Base-by-base conservation (phyloP, 2,888 invertebrate genomes). In the Horisme vitalbata region DNA sequence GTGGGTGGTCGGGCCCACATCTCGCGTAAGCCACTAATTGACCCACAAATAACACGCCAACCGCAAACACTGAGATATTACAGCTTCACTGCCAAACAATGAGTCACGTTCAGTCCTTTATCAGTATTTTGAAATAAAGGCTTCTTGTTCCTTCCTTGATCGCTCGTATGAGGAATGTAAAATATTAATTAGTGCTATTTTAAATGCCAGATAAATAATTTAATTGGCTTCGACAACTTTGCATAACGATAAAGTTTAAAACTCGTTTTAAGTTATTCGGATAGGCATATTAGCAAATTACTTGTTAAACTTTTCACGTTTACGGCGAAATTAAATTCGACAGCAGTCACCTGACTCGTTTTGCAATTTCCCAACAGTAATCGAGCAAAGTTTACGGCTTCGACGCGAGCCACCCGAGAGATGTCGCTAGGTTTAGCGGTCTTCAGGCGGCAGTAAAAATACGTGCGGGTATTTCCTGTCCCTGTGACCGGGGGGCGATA, bases 401-500 rank as follows among this genome's bases (percentile, higher is more conserved):
- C 39, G 50, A 45, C 50, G 41, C 57, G 49, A 34, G 45, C 72
- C 79, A 71, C 71, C 68, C 79, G 68, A 73, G 75, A 82, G 84
- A 83, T 84, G 84, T 83, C 83, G 77, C 80, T 60, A 60, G 63
- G 64, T 63, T 46, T 53, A 52, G 47, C 39, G 73, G 71, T 78
- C 76, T 73, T 79, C 77, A 71, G 71, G 64, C 70, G 77, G 71
- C 79, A 76, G 82, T 83, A 86, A 86, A 87, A 85, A 83, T 85
- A 84, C 85, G 82, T 83, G 84, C 82, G 82, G 80, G 84, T 82
- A 83, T 83, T 81, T 84, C 83, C 83, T 82, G 83, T 82, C 79
- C 77, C 79, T 73, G 72, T 63, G 70, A 72, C 65, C 64, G 65
- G 63, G 83, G 79, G 79, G 79, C 80, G 84, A 87, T 87, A 87